Evolutionary conservation across 2,888 invertebrate species (phyloP), one percentile per base, ranked within the genome.

Genomic region (Cheilosia vernalis): DNA sequence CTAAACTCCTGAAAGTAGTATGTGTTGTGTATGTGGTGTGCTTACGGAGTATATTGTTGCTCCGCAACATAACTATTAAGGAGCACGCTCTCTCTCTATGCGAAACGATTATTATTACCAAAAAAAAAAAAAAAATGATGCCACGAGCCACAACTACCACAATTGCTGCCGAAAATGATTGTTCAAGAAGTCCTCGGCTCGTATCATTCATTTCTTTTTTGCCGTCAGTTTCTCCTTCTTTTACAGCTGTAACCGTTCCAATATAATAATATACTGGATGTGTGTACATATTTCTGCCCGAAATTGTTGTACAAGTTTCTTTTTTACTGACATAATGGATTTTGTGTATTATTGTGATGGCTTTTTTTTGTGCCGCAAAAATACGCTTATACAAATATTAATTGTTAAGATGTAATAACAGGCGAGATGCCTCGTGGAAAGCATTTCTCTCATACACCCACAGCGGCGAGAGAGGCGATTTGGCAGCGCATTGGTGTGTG

Each of bases 71-170:
- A 78, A 83, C 78, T 83, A 72, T 77, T 27, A 60, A 61, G 40
- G 47, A 47, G 64, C 61, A 40, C 47, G 55, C 63, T 63, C 79
- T 67, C 73, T 61, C 64, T 51, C 79, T 47, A 37, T 67, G 64
- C 58, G 21, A 67, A 83, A 67, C 72, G 83, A 69, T 83, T 83
- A 78, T 78, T 83, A 78, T 83, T 83, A 78, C 72, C 78, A 78
- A 73, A 67, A 61, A 83, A 27, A 79, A 78, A 63, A 72, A 82
- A 40, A 83, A 66, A 49, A 66, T 73, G 66, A 83, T 83, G 72
- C 78, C 72, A 83, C 73, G 55, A 70, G 78, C 72, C 47, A 76
- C 72, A 83, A 83, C 83, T 73, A 78, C 72, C 70, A 77, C 70
- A 82, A 69, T 77, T 82, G 53, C 64, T 77, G 77, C 64, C 70